Evolutionary conservation across 2,113 vertebrate species (phyloP), one percentile per base, ranked within the genome.

Genomic region (Stegostoma tigrinum): DNA sequence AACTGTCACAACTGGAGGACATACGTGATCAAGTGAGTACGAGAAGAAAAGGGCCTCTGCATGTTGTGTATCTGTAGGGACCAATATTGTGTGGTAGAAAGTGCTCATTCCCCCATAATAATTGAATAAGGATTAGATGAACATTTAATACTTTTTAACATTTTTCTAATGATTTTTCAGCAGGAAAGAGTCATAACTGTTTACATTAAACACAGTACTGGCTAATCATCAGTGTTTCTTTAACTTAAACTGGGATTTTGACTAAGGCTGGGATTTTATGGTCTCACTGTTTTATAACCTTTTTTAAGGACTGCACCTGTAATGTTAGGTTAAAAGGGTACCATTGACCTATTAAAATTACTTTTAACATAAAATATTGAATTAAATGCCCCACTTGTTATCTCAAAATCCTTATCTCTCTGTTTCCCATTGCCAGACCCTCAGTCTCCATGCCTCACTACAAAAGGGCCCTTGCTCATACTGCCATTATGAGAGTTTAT

Each of bases 11-110:
- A 52, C 42, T 95, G 24, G 94, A 95, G 72, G 94, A 95, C 12
- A 95, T 95, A 95, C 94, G 94, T 70, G 94, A 95, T 45, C 67
- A 72, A 52, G 94, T 95, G 94, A 95, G 94, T 95, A 95, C 67
- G 52, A 52, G 10, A n/a, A 66, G 15, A 24, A 67, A 94, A 70
- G 38, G 70, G 3, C 67, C 17, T 6, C 48, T 55, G 68, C 1
- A 42, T 67, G 38, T n/a, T 72, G 23, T 27, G 27, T 72, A 45
- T 45, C 72, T 70, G 38, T 30, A 30, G 38, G 12, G 55, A n/a
- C 55, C 14, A 15, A 30, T 61, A 17, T 15, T 17, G n/a, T 27
- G 72, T 75, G 15, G 52, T 61, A 10, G 55, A 61, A 61, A 61
- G 55, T 12, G 12, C 55, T 61, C 55, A 61, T 48, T 66, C n/a